phyloP scores from a whole-genome alignment of 2,797 vertebrate species.

The Melanotaenia boesemani region DNA sequence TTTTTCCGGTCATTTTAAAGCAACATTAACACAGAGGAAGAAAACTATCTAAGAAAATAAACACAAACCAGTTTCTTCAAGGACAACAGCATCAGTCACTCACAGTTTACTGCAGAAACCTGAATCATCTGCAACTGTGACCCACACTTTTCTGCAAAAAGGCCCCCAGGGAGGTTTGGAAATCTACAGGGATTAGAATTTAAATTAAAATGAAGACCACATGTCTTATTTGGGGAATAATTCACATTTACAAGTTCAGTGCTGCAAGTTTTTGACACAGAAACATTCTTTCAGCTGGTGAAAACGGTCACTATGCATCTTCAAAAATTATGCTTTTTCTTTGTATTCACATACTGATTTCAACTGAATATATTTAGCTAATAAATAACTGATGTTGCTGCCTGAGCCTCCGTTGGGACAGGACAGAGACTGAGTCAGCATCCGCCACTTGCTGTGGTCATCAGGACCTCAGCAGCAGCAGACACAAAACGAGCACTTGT shows the following conservation, averaged over 20 bases:
- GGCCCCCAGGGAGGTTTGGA: too few species aligned
- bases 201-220: too few species aligned
- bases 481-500: conserved; percentile 34
- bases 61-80: background rate
- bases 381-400: background rate
- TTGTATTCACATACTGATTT: too few species aligned
- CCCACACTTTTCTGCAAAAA: background rate
- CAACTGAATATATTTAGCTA: too few species aligned
- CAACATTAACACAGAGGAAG: background rate
- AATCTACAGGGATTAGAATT: too few species aligned
- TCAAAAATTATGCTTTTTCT: too few species aligned
- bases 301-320: too few species aligned
- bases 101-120: background rate
- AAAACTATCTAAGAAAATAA: background rate
- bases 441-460: conserved; percentile 22
- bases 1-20: background rate
- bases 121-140: background rate
- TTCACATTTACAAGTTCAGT: too few species aligned
- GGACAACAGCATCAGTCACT: background rate
- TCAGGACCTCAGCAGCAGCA: conserved; percentile 33
- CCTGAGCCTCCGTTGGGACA: conserved; percentile 22
- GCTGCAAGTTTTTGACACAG: too few species aligned
- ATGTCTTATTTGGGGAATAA: too few species aligned
- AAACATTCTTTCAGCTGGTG: too few species aligned
- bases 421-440: conserved; percentile 43